Base-by-base conservation (phyloP, 2,113 vertebrate species). In the Picathartes gymnocephalus region DNA sequence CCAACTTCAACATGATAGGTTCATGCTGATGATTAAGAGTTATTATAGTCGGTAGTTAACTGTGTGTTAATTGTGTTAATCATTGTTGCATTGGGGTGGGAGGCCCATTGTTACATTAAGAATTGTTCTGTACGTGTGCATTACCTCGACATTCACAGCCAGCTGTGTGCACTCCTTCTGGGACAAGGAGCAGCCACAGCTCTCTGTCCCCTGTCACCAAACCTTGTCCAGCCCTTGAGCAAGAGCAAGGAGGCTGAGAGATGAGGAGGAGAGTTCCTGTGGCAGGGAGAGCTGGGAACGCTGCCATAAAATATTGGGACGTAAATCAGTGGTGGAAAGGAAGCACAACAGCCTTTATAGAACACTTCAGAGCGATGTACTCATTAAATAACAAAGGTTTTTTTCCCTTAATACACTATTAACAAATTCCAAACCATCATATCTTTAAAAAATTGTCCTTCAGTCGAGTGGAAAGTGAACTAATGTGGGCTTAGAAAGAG, bases 321-420 rank as follows among this genome's bases (percentile, higher is more conserved):
- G 8, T 61, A 69, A 85, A 85, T 89, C 48, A 74, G 50, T 3
- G 51, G 57, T 28, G 61, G 45, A 37, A 68, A 82, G 82, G 24
- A 62, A 86, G 74, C 54, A 73, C 62, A 82, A 45, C 53, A 89
- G 62, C 69, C 58, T 71, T 71, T 70, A 65, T 11, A 24, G 8
- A 86, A 65, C 53, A n/a, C 64, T 81, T 77, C 51, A 53, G 71
- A 66, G 69, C 40, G 1, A 31, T 70, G 91, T 24, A 45, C 65
- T 81, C 54, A 68, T 94, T 86, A 95, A 95, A 91, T 88, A 92
- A 95, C 65, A 78, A 91, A 85, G 62, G n/a, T 2, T 90, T 94
- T 82, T 51, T 95, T 42, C 58, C 51, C 53, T 69, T 76, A 88
- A 65, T 91, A 58, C 78, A 47, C 91, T 77, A 85, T 73, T 90